phyloP scores from a whole-genome alignment of 2,797 vertebrate genomes.

The Champsocephalus esox region DNA sequence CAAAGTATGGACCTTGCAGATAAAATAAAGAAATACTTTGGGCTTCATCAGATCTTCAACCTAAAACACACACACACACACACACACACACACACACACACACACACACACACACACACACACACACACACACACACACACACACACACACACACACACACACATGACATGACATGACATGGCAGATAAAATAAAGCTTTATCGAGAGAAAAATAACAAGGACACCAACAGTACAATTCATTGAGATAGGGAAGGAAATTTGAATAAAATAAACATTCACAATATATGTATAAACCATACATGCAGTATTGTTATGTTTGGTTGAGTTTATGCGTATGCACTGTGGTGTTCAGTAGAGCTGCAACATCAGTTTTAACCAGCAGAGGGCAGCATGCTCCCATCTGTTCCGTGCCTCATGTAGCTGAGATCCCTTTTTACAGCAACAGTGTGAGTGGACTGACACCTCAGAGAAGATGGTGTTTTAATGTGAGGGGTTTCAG shows the following conservation, averaged over 20 bases:
- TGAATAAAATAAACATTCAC: too few species aligned
- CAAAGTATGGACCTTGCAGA: background rate
- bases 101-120: too few species aligned
- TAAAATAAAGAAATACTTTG: background rate
- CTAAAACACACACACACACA: too few species aligned
- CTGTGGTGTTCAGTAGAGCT: conserved; percentile 1
- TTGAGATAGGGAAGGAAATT: too few species aligned
- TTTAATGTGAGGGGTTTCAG: conserved; percentile 39
- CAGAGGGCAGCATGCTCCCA: conserved; percentile 79
- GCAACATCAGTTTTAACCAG: conserved; percentile 57
- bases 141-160: too few species aligned
- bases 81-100: too few species aligned
- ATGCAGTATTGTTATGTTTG: background rate
- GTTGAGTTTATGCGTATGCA: background rate
- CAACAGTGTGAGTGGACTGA: conserved; percentile 14
- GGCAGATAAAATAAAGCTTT: too few species aligned
- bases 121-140: too few species aligned
- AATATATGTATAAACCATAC: too few species aligned
- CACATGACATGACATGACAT: too few species aligned
- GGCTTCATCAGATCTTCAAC: background rate
- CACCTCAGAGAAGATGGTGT: conserved; percentile 34
- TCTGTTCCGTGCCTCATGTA: conserved; percentile 4
- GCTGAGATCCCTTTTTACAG: conserved; percentile 5
- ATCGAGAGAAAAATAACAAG: too few species aligned
- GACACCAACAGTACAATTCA: too few species aligned